Evolutionary conservation across 2,113 vertebrate genomes (phyloP).

Genomic region (Morone chrysops): DNA sequence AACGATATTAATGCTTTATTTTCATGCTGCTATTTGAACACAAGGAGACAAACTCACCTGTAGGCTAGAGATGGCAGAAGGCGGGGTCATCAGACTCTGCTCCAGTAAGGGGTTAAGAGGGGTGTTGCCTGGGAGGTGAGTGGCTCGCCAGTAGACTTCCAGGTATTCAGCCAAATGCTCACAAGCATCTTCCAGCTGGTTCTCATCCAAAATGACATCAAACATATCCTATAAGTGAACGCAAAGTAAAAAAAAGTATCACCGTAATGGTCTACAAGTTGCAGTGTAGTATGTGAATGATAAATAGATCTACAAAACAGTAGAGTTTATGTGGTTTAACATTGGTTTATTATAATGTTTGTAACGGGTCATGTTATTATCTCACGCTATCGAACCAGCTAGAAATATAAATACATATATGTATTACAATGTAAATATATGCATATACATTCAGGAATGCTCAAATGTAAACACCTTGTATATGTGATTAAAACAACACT

Average conservation of each 20-base stretch:
- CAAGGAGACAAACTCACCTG: conserved; percentile 83
- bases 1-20: neutral
- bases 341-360: neutral
- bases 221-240: conserved; percentile 89
- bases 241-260: neutral
- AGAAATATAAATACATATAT: no score
- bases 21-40: neutral
- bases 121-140: conserved; percentile 88
- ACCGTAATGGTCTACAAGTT: no score
- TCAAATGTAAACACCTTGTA: no score
- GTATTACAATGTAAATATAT: no score
- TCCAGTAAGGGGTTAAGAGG: conserved; percentile 86
- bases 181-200: conserved; percentile 95
- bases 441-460: no score
- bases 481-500: no score
- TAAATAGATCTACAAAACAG: no score
- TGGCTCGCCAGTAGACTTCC: conserved; percentile 96
- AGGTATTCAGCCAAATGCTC: conserved; percentile 95
- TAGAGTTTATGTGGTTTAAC: no score
- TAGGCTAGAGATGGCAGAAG: conserved; percentile 89
- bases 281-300: no score
- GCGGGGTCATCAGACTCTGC: conserved; percentile 86
- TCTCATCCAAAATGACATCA: conserved; percentile 96
- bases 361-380: neutral
- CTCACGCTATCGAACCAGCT: no score